These are phyloP conservation scores for Papilio aristodemus DNA, from an alignment of 1,140 invertebrate species.

Conservation along the genomic window DNA sequence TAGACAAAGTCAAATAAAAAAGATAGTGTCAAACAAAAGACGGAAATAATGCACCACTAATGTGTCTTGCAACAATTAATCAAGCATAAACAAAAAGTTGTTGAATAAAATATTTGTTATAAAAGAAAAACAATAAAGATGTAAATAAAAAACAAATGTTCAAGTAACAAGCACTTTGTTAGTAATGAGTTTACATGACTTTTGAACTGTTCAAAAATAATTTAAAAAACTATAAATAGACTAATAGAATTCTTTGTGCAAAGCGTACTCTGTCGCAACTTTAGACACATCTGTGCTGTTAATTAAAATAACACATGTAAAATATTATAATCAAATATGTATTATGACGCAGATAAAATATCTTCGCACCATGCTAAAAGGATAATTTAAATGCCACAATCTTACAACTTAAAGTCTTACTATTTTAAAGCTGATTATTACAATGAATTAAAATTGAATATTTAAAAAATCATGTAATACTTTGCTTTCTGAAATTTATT, in stretches of 20 bases:
- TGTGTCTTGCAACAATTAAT: not conserved
- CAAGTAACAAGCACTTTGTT: not conserved
- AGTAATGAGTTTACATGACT: constrained; percentile 9
- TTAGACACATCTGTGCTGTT: not conserved
- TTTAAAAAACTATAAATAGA: constrained; percentile 20
- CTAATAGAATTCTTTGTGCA: too few species aligned
- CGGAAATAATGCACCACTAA: not conserved
- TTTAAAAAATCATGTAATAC: too few species aligned
- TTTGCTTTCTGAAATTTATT: too few species aligned
- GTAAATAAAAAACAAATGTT: not conserved
- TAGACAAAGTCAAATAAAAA: not conserved
- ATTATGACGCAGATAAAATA: not conserved
- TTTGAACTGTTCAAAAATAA: not conserved
- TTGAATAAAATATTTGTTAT: not conserved
- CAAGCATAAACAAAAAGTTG: not conserved
- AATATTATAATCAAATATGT: too few species aligned
- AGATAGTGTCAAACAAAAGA: not conserved
- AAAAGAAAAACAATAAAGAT: not conserved
- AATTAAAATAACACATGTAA: too few species aligned
- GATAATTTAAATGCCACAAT: not conserved
- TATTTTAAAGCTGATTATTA: too few species aligned
- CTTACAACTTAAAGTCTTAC: too few species aligned
- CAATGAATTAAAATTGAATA: too few species aligned
- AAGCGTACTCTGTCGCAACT: too few species aligned
- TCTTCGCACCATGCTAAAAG: not conserved